These are phyloP conservation scores for Danionella cerebrum DNA, from an alignment of 2,113 vertebrate species.

Conservation along the genomic window DNA sequence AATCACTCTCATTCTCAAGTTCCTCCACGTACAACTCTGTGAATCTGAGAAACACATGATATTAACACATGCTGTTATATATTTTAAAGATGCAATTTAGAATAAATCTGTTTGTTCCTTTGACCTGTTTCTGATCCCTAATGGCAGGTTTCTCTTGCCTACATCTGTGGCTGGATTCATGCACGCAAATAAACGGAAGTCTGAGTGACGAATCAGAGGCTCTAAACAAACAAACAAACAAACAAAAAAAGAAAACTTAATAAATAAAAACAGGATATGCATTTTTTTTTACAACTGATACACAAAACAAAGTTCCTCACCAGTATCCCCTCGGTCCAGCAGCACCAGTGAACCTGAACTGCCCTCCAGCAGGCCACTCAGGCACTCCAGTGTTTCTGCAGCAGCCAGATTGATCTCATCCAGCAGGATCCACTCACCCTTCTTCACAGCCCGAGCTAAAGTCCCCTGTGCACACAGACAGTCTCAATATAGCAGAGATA, in stretches of 20 bases:
- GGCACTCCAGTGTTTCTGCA: conserved; percentile 89
- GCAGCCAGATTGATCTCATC: conserved; percentile 97
- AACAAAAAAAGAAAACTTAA: too few species aligned
- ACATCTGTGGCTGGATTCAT: conserved; percentile 99
- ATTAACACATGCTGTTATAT: not conserved
- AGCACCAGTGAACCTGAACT: conserved; percentile 81
- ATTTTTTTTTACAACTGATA: too few species aligned
- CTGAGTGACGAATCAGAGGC: conserved; percentile 81
- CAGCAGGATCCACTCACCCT: conserved; percentile 92
- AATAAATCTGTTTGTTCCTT: too few species aligned
- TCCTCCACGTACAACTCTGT: conserved; percentile 96
- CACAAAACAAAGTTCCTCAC: too few species aligned
- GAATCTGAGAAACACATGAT: conserved; percentile 62
- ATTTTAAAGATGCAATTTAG: not conserved
- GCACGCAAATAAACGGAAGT: conserved; percentile 92
- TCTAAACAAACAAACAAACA: too few species aligned
- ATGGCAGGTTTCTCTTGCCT: conserved; percentile 92
- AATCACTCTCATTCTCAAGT: conserved; percentile 81
- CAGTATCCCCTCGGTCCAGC: conserved; percentile 90
- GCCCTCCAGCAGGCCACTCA: conserved; percentile 92
- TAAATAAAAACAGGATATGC: too few species aligned
- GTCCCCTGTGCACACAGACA: conserved; percentile 69
- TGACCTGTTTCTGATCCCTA: conserved; percentile 93
- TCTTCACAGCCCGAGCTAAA: conserved; percentile 86
- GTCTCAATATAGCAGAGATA: not conserved